Conservation (phyloP, 2,888 invertebrate genomes). For the Pediacus dermestoides region DNA sequence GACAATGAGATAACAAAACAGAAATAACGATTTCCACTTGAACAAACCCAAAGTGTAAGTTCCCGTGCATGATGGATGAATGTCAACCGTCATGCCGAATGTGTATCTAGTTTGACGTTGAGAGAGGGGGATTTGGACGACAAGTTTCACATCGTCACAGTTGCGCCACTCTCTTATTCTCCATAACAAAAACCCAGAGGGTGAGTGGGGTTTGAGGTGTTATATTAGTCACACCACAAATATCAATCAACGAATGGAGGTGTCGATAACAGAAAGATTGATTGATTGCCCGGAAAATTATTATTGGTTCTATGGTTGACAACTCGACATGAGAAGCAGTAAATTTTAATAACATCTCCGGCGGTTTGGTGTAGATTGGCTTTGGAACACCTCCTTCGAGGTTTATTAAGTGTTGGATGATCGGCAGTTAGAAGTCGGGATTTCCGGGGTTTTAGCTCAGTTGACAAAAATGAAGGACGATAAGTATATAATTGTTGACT, state of each 20-base stretch:
- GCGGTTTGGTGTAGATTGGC: too few species aligned
- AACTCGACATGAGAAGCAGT: slow-evolving; percentile 3
- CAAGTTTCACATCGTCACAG: too few species aligned
- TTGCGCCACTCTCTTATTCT: too few species aligned
- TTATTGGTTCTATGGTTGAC: slow-evolving; percentile 5
- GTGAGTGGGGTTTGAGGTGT: too few species aligned
- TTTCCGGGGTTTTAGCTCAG: too few species aligned
- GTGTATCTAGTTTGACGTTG: too few species aligned
- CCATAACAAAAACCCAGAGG: too few species aligned
- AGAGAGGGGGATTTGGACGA: too few species aligned
- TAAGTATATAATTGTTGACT: too few species aligned
- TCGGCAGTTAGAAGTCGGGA: too few species aligned
- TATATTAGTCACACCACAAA: slow-evolving; percentile 19
- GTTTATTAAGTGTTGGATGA: slow-evolving; percentile 3
- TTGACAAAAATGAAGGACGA: too few species aligned
- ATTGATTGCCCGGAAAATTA: slow-evolving; percentile 21
- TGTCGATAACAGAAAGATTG: slow-evolving; percentile 26
- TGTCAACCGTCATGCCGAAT: slow-evolving; percentile 19
- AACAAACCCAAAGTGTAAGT: slow-evolving; percentile 27
- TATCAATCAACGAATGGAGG: slow-evolving; percentile 26
- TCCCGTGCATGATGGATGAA: slow-evolving; percentile 25
- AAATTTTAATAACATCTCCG: slow-evolving; percentile 4
- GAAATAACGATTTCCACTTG: slow-evolving; percentile 30
- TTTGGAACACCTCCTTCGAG: neutral
- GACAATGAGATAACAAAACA: slow-evolving; percentile 30